Evolutionary conservation across 2,888 invertebrate species (phyloP).

Genomic region (Steromphala cineraria): DNA sequence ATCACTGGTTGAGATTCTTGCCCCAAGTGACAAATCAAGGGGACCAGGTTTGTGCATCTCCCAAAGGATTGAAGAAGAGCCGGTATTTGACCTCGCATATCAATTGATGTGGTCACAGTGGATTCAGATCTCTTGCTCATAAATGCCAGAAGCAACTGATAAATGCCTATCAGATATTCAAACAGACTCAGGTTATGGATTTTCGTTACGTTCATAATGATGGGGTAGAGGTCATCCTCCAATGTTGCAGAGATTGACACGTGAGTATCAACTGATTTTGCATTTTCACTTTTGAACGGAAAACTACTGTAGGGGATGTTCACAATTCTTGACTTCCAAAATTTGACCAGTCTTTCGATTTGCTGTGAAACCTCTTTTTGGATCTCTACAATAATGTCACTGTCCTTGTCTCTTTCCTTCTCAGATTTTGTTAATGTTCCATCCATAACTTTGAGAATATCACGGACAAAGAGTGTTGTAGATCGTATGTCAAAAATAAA

Average conservation of each 20-base stretch:
- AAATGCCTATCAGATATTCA: background rate
- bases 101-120: background rate
- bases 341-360: background rate
- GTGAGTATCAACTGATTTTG: background rate
- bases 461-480: background rate
- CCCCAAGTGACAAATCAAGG: background rate
- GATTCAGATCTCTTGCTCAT: background rate
- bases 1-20: background rate
- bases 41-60: background rate
- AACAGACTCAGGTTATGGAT: background rate
- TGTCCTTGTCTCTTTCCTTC: background rate
- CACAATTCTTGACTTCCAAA: background rate
- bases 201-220: background rate
- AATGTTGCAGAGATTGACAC: background rate
- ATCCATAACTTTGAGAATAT: background rate
- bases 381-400: background rate
- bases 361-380: background rate
- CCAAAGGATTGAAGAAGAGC: background rate
- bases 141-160: background rate
- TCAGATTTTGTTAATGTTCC: background rate
- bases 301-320: background rate
- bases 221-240: background rate
- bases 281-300: background rate
- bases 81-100: background rate
- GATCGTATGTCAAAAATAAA: background rate